Conservation (phyloP, 2,113 vertebrate genomes). For the Saguinus imperator region DNA sequence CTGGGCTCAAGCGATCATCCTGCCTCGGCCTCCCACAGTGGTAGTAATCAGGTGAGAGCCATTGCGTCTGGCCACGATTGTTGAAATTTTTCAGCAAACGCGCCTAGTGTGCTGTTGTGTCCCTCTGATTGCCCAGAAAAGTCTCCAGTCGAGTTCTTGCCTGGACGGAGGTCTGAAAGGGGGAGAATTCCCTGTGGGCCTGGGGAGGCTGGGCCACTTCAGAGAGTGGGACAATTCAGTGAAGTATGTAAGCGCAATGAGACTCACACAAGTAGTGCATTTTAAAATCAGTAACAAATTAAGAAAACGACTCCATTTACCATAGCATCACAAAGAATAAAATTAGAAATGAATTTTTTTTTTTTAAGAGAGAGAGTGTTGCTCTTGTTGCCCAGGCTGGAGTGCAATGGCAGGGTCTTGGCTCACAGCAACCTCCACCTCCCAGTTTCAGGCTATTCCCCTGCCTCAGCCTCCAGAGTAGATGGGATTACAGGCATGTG, state of each 20-base stretch:
- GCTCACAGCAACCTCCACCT: too few species aligned
- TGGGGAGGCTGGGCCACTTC: background rate
- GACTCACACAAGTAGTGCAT: background rate
- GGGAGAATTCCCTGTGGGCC: background rate
- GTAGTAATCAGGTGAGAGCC: too few species aligned
- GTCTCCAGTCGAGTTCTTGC: background rate
- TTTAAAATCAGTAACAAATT: background rate
- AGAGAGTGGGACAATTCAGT: background rate
- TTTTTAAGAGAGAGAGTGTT: too few species aligned
- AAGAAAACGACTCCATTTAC: background rate
- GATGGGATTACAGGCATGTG: too few species aligned
- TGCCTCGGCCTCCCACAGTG: too few species aligned
- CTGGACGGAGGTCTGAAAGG: background rate
- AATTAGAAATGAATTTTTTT: background rate
- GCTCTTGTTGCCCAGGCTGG: too few species aligned
- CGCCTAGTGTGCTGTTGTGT: background rate
- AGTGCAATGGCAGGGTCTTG: too few species aligned
- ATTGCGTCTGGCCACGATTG: background rate
- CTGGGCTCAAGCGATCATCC: too few species aligned
- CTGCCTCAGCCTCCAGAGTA: too few species aligned
- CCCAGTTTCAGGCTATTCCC: too few species aligned
- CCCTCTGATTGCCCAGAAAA: too few species aligned
- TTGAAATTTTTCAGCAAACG: background rate
- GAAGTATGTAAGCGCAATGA: background rate
- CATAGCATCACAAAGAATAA: background rate